Evolutionary conservation across 1,140 invertebrate species (phyloP).

Genomic region (Leptinotarsa undecemlineata): DNA sequence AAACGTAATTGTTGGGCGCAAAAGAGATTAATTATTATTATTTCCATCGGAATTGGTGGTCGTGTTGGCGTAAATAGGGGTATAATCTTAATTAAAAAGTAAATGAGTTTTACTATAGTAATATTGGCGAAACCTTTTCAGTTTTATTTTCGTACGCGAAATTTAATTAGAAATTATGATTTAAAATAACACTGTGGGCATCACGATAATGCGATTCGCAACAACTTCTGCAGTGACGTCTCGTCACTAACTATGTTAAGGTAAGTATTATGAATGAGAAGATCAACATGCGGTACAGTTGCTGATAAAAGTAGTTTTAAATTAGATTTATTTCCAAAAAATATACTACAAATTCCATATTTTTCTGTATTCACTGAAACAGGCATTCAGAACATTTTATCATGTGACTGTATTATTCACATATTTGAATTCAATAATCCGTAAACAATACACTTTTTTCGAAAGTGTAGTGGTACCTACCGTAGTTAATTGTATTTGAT

Average conservation of each 20-base stretch:
- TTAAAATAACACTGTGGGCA: conserved; percentile 33
- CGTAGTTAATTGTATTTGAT: no score
- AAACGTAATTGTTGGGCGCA: conserved; percentile 2
- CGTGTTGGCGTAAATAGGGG: conserved; percentile 41
- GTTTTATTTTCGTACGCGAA: conserved; percentile 34
- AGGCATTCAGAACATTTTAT: no score
- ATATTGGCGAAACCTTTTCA: conserved; percentile 28
- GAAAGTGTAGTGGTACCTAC: no score
- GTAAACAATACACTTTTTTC: no score
- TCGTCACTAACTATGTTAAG: neutral
- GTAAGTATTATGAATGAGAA: no score
- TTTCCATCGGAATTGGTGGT: conserved; percentile 26
- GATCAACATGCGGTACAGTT: no score
- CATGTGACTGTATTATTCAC: no score
- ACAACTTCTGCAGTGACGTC: neutral
- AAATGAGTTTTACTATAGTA: conserved; percentile 42
- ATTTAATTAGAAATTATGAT: conserved; percentile 39
- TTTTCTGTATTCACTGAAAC: no score
- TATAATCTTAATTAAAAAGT: conserved; percentile 49
- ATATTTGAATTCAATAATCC: no score
- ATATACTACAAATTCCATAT: no score
- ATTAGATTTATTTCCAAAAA: no score
- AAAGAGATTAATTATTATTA: conserved; percentile 36
- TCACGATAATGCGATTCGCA: conserved; percentile 22
- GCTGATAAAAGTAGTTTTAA: no score